Base-by-base conservation (phyloP, 2,888 invertebrate species). In the Fragum sueziense region DNA sequence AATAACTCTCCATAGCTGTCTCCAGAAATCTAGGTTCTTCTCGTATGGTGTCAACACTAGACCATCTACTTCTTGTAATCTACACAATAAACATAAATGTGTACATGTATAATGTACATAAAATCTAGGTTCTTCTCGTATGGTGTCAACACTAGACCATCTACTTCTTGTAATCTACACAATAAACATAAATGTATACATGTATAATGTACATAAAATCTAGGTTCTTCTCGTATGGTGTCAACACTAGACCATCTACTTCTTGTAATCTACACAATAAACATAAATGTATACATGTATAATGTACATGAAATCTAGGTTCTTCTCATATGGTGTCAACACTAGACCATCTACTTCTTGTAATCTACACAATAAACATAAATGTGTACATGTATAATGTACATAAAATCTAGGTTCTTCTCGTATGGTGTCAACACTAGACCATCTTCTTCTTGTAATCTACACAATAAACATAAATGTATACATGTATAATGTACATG, bases 1-100 rank as follows among this genome's bases (percentile, higher is more conserved):
- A n/a, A 99, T 95, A 0, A 99, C 99, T 87, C 99, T 95, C 99
- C 99, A 99, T 41, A 99, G 93, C 92, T 99, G 99, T 67, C 98
- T 95, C 99, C 99, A 99, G 88, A 99, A 97, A 92, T 99, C 98
- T 27, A 99, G 93, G 94, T 99, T 99, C 90, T 97, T 97, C 91
- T 99, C 99, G 93, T 98, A 99, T 0, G 99, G 99, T 0, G 99
- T 99, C 84, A 99, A 93, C 0, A 97, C 94, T 2, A 99, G 94
- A 0, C 96, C 96, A 61, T 98, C 95, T 22, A 95, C 88, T 71
- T 92, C 93, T 75, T 92, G 90, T 51, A 93, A 74, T 25, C 92
- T 93, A 74, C 3, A 47, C 47, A 47, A 14, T 47, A 47, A 20
- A 47, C 14, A 47, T 9, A 9, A 9, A 14, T 47, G 47, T 47